Conservation (phyloP, 2,888 invertebrate species). For the Sicus ferrugineus region DNA sequence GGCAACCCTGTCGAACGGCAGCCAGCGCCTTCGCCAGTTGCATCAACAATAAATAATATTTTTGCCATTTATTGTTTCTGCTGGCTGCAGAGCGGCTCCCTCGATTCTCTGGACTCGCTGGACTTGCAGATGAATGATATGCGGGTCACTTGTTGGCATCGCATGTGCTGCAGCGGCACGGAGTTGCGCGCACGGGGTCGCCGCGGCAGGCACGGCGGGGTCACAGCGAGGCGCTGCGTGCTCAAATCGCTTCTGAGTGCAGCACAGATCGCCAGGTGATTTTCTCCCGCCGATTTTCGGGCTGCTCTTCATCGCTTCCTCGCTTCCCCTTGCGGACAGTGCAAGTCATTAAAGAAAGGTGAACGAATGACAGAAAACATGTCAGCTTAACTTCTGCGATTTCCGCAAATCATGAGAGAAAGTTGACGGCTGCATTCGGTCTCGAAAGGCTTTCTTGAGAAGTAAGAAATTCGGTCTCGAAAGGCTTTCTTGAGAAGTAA, state of each 20-base stretch:
- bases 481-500: no score
- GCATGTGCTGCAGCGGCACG: neutral
- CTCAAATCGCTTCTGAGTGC: no score
- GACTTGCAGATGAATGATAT: constrained; percentile 24
- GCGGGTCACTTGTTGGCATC: constrained; percentile 26
- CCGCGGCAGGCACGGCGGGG: no score
- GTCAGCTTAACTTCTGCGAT: no score
- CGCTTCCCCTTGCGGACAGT: no score
- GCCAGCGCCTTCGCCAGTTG: constrained; percentile 31
- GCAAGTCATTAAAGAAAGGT: no score
- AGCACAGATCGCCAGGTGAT: neutral
- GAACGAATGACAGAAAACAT: no score
- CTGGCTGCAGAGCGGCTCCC: constrained; percentile 18
- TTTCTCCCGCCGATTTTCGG: neutral
- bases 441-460: no score
- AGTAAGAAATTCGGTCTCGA: no score
- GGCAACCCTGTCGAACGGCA: constrained; percentile 31
- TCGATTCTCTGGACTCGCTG: neutral
- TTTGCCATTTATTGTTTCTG: constrained; percentile 40
- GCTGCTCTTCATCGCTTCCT: neutral
- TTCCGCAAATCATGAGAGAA: no score
- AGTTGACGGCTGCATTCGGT: no score
- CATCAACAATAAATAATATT: constrained; percentile 40
- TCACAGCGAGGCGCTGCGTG: neutral
- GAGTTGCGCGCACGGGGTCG: no score